Conservation (phyloP, 2,113 vertebrate species). For the Ciconia boyciana region DNA sequence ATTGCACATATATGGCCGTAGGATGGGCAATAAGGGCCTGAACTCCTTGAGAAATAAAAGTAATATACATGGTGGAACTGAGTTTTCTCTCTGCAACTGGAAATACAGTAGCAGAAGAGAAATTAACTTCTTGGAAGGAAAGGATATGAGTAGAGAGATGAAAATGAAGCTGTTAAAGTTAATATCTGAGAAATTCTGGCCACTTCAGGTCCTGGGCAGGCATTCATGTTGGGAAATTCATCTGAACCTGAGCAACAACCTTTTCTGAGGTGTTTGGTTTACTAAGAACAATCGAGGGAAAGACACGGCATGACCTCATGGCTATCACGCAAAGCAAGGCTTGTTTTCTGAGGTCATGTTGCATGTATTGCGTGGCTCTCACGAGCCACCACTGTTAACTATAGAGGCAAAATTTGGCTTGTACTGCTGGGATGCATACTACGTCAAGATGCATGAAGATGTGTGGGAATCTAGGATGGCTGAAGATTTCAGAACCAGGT, state of each 20-base stretch:
- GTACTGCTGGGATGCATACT: background rate
- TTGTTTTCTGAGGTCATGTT: background rate
- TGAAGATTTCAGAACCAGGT: background rate
- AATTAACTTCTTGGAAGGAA: background rate
- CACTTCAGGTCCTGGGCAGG: background rate
- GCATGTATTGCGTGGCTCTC: too few species aligned
- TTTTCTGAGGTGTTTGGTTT: background rate
- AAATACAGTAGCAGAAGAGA: background rate
- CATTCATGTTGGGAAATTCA: background rate
- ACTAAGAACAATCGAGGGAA: background rate
- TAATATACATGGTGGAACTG: background rate
- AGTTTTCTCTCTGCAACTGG: background rate
- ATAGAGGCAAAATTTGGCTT: background rate
- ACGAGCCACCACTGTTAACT: background rate
- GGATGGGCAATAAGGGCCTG: background rate
- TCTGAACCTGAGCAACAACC: background rate
- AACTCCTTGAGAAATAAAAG: background rate
- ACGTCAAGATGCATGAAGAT: fast-evolving
- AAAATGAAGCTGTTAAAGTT: background rate
- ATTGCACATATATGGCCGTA: fast-evolving
- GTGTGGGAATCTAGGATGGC: too few species aligned
- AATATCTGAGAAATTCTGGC: background rate
- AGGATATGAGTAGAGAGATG: background rate
- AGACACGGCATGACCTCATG: background rate
- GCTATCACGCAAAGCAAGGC: background rate